Percentiles rank a stretch among this genome's conserved stretches.
phyloP scores from a whole-genome alignment of 2,888 invertebrate species.

The Caenorhabditis uteleia region DNA sequence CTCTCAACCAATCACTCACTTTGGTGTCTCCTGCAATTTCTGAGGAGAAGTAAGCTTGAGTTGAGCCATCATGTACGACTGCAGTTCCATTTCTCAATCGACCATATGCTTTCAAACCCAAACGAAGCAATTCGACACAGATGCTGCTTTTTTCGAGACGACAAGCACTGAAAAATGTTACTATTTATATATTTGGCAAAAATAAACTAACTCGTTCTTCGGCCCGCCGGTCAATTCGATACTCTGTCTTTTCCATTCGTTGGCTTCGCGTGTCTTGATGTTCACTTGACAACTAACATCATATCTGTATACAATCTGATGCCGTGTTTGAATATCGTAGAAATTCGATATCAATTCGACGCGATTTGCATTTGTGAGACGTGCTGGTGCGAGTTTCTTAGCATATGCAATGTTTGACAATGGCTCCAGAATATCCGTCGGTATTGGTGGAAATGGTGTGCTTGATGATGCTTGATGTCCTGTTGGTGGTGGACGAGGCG shows the following conservation, averaged over 20 bases:
- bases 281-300: slow-evolving; percentile 4
- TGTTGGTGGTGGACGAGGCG: too few species aligned
- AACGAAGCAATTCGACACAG: slow-evolving; percentile 12
- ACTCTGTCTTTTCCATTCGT: too few species aligned
- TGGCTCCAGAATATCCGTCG: too few species aligned
- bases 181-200: background rate
- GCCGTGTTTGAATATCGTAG: slow-evolving; percentile 6
- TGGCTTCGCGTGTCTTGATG: background rate
- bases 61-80: slow-evolving; percentile 5
- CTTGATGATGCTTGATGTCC: too few species aligned
- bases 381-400: too few species aligned
- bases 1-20: too few species aligned
- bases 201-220: slow-evolving; percentile 1
- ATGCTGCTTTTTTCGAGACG: slow-evolving; percentile 1
- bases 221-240: background rate
- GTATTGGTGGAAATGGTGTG: too few species aligned
- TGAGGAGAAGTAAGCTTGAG: too few species aligned
- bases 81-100: background rate
- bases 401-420: too few species aligned
- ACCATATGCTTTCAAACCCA: slow-evolving; percentile 10
- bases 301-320: slow-evolving; percentile 18
- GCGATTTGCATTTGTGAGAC: too few species aligned
- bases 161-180: background rate
- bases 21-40: too few species aligned
- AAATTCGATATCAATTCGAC: too few species aligned